phyloP scores from a whole-genome alignment of 2,797 vertebrate species.

The Chaunax sp. region DNA sequence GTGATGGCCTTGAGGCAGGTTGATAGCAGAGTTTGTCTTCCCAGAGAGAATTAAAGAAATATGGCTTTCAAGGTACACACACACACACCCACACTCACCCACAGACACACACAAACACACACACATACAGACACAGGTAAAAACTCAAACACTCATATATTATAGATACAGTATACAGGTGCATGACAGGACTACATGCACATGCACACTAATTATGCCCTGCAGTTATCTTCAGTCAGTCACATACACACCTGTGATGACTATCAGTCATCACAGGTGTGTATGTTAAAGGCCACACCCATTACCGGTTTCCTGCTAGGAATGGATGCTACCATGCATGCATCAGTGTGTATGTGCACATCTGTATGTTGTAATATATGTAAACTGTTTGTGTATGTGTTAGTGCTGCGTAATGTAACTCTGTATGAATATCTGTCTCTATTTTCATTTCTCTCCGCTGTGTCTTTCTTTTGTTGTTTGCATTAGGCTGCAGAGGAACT shows the following conservation, averaged over 20 bases:
- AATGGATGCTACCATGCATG: neutral
- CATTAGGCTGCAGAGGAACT: neutral
- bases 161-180: conserved; percentile 21
- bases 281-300: conserved; percentile 35
- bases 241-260: too few relatives aligned
- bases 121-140: neutral
- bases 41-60: neutral
- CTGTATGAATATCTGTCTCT: neutral
- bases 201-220: conserved; percentile 8
- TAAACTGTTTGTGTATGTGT: neutral
- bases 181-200: conserved; percentile 20
- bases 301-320: conserved; percentile 41
- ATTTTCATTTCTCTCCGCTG: neutral
- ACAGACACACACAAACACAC: conserved; percentile 9
- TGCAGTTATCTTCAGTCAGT: conserved; percentile 55
- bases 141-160: neutral
- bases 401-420: neutral
- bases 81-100: neutral
- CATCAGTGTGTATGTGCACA: neutral
- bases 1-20: conserved; percentile 5
- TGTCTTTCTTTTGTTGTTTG: neutral
- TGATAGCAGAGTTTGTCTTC: neutral
- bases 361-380: conserved; percentile 2
- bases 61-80: neutral
- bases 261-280: conserved; percentile 69